These are phyloP conservation scores for Hedychridium roseum DNA, from an alignment of 2,888 invertebrate genomes.

Conservation along the genomic window DNA sequence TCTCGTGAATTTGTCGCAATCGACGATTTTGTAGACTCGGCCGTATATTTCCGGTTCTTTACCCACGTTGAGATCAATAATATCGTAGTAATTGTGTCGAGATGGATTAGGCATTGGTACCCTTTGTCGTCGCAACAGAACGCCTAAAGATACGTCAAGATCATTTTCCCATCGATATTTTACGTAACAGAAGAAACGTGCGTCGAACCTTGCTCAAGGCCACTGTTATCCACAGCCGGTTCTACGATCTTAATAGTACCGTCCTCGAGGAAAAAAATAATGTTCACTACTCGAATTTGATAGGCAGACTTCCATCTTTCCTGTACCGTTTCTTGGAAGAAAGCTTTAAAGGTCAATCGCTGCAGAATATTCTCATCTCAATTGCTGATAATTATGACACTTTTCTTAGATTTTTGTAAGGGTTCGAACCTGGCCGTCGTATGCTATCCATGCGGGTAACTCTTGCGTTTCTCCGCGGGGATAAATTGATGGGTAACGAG, in stretches of 20 bases:
- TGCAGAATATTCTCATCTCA: too few species aligned
- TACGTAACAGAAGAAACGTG: slow-evolving; percentile 9
- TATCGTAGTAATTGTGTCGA: slow-evolving; percentile 73
- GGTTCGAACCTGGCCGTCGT: slow-evolving; percentile 79
- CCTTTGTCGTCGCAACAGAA: slow-evolving; percentile 82
- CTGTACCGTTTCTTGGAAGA: slow-evolving; percentile 81
- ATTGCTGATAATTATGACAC: too few species aligned
- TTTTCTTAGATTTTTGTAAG: slow-evolving; percentile 6
- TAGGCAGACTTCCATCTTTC: slow-evolving; percentile 73
- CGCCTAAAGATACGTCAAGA: slow-evolving; percentile 66
- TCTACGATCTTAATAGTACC: slow-evolving; percentile 90
- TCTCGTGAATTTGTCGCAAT: slow-evolving; percentile 88
- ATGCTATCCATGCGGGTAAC: slow-evolving; percentile 85
- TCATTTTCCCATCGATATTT: background rate
- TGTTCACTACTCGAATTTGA: slow-evolving; percentile 80
- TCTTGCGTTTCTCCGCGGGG: slow-evolving; percentile 78
- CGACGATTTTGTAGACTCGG: slow-evolving; percentile 80
- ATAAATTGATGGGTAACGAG: slow-evolving; percentile 75
- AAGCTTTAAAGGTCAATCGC: slow-evolving; percentile 81
- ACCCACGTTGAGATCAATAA: slow-evolving; percentile 88
- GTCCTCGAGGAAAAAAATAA: slow-evolving; percentile 89
- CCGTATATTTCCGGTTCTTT: slow-evolving; percentile 82
- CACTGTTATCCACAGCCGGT: slow-evolving; percentile 83
- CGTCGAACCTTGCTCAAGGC: slow-evolving; percentile 79
- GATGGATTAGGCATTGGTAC: slow-evolving; percentile 79